Conservation (phyloP, 2,113 vertebrate species). For the Benitochromis conjunctus region DNA sequence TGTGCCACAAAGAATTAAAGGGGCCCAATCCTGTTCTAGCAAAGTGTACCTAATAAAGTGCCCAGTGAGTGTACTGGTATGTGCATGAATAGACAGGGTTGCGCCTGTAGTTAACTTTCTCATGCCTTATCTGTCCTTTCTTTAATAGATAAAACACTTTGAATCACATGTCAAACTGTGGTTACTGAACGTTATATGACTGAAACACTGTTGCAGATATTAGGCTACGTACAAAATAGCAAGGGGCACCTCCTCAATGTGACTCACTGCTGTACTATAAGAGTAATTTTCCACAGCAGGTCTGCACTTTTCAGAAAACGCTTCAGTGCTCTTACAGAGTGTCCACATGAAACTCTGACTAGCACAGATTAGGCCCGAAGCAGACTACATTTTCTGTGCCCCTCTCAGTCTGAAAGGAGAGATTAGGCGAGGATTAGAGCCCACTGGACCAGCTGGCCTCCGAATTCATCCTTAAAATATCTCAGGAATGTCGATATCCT, state of each 20-base stretch:
- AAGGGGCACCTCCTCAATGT: neutral
- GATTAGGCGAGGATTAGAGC: conserved; percentile 63
- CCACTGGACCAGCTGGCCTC: conserved; percentile 52
- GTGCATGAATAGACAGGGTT: neutral
- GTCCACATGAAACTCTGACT: conserved; percentile 6
- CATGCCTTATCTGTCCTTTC: neutral
- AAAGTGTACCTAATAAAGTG: neutral
- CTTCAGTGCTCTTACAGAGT: neutral
- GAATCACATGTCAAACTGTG: neutral
- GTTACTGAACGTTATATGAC: neutral
- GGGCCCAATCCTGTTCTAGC: neutral
- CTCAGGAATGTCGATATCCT: conserved; percentile 59
- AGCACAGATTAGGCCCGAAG: conserved; percentile 15
- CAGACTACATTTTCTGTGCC: conserved; percentile 18
- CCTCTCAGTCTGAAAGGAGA: conserved; percentile 16
- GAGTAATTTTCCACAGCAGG: neutral
- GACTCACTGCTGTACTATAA: neutral
- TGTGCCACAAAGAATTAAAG: neutral
- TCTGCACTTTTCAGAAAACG: neutral
- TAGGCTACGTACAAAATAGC: neutral
- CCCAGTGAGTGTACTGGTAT: neutral
- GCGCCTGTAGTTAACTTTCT: neutral
- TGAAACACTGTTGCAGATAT: neutral
- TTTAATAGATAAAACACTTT: neutral
- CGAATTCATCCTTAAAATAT: conserved; percentile 67